A percentile compares a stretch with the other conserved stretches of the same genome.
Conservation (phyloP, 37 sponge, comb jelly and placozoan species). For the Aphrocallistes beatrix region DNA sequence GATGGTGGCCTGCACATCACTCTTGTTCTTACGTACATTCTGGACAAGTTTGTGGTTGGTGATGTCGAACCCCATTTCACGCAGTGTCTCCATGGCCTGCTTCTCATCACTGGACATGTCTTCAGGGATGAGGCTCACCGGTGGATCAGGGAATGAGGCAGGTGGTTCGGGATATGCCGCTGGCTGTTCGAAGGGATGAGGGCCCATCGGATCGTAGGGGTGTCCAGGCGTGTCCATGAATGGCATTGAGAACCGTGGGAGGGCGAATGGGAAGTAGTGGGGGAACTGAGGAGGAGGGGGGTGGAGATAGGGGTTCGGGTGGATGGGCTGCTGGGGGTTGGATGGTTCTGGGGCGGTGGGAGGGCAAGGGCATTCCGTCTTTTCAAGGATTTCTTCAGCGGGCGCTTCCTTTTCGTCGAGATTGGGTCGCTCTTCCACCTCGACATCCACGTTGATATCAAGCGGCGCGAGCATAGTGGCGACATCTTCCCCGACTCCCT, state of each 20-base stretch:
- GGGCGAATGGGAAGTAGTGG: not conserved
- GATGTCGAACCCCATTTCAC: constrained; percentile 11
- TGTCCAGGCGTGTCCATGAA: not conserved
- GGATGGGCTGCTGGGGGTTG: not conserved
- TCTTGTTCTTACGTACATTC: not conserved
- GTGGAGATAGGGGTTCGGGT: not conserved
- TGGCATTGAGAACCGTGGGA: not conserved
- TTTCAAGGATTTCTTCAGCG: not conserved
- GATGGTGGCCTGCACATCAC: not conserved
- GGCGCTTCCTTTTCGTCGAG: not conserved
- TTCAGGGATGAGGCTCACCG: not conserved
- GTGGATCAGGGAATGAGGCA: not conserved
- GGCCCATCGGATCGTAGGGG: not conserved
- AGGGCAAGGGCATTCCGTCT: not conserved
- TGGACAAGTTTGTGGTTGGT: not conserved
- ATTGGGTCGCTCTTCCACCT: not conserved
- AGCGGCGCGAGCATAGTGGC: not conserved
- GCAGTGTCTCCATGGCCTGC: not conserved
- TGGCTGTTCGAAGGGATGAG: not conserved
- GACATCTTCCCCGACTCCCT: not conserved
- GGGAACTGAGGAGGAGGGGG: not conserved
- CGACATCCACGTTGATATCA: not conserved
- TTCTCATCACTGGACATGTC: not conserved
- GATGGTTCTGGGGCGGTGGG: not conserved
- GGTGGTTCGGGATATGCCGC: not conserved